Percentiles rank a stretch among this genome's conserved stretches.
Evolutionary conservation across 2,888 invertebrate genomes (phyloP).

Genomic region (Callosobruchus maculatus): DNA sequence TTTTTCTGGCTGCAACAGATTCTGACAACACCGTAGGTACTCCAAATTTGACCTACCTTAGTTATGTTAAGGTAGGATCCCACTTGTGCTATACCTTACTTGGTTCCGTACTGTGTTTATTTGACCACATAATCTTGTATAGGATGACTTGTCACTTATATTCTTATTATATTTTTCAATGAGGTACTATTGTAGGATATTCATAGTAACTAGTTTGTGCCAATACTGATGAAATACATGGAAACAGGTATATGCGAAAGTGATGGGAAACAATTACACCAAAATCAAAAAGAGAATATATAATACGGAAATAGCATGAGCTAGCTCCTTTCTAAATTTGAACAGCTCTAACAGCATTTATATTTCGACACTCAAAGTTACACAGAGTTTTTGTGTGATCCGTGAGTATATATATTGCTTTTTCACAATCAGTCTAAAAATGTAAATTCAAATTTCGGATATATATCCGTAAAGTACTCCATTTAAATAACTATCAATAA

Average conservation of each 20-base stretch:
- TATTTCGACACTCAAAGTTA: constrained; percentile 24
- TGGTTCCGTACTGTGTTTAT: no score
- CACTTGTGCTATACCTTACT: no score
- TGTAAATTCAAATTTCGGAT: constrained; percentile 41
- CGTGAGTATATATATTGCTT: constrained; percentile 39
- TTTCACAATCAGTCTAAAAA: constrained; percentile 45
- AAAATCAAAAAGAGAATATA: neutral
- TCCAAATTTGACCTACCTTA: no score
- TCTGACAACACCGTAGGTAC: no score
- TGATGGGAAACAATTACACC: neutral
- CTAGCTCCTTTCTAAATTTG: neutral
- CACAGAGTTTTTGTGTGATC: neutral
- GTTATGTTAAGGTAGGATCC: no score
- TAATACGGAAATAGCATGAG: neutral
- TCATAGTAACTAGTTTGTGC: neutral
- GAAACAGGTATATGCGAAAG: neutral
- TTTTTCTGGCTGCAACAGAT: no score
- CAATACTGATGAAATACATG: neutral
- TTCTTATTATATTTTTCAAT: neutral
- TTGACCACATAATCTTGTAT: neutral
- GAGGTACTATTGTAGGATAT: neutral
- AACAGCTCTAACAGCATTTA: constrained; percentile 2
- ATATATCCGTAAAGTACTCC: constrained; percentile 38
- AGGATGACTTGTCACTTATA: neutral
- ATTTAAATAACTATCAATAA: constrained; percentile 30